phyloP scores from a whole-genome alignment of 2,113 vertebrate species.

The Oryzias celebensis region DNA sequence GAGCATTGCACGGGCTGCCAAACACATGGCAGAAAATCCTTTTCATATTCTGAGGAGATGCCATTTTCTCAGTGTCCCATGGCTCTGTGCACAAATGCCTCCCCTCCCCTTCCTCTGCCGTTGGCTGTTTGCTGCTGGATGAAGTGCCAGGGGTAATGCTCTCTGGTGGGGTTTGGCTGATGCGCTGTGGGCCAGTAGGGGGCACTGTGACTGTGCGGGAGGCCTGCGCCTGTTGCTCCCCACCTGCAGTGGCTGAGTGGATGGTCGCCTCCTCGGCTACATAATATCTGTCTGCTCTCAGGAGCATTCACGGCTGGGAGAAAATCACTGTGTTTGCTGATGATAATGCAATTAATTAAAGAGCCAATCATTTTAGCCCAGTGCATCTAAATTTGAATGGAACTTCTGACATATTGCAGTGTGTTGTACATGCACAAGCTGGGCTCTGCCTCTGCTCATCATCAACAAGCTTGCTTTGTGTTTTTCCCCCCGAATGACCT shows the following conservation, averaged over 20 bases:
- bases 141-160: conserved; percentile 37
- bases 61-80: conserved; percentile 56
- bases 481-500: conserved; percentile 30
- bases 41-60: conserved; percentile 58
- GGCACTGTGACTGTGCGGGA: conserved; percentile 72
- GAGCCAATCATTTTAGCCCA: conserved; percentile 73
- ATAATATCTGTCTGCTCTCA: conserved; percentile 70
- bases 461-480: conserved; percentile 43
- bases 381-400: conserved; percentile 60
- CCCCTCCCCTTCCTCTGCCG: conserved; percentile 2
- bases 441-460: conserved; percentile 42
- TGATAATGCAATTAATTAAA: conserved; percentile 78
- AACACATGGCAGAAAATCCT: conserved; percentile 62
- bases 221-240: conserved; percentile 58
- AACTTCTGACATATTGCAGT: conserved; percentile 58
- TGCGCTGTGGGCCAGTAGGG: conserved; percentile 44
- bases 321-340: conserved; percentile 76
- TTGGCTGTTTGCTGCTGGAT: conserved; percentile 50
- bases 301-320: conserved; percentile 64
- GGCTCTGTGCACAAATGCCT: conserved; percentile 50
- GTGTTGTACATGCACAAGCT: conserved; percentile 38
- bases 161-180: conserved; percentile 1
- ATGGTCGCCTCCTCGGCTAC: conserved; percentile 47
- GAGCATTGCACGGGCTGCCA: conserved; percentile 59
- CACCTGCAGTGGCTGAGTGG: conserved; percentile 53